These are phyloP conservation scores for Clamator glandarius DNA, from an alignment of 2,797 vertebrate genomes.

Conservation along the genomic window DNA sequence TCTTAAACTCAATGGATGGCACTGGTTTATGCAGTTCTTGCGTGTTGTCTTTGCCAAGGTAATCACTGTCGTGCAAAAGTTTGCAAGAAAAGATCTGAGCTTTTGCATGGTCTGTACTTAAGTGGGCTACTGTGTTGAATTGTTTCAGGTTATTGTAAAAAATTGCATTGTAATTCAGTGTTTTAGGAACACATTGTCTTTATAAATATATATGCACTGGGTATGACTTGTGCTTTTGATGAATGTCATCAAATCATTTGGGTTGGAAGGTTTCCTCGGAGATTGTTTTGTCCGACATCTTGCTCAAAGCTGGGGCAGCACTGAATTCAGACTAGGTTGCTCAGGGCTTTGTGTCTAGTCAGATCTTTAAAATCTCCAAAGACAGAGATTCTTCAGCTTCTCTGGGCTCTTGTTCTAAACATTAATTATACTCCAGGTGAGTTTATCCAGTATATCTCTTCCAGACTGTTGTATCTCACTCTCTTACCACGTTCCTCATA, in stretches of 20 bases:
- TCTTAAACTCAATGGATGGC: background rate
- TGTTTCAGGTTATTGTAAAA: background rate
- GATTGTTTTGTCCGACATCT: background rate
- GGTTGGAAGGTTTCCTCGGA: background rate
- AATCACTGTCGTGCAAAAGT: background rate
- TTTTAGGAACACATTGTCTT: background rate
- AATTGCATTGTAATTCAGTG: background rate
- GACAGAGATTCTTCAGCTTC: background rate
- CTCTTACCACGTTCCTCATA: background rate
- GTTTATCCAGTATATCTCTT: background rate
- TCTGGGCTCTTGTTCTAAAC: background rate
- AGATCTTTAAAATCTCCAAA: background rate
- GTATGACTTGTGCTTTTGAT: background rate
- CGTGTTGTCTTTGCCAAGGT: background rate
- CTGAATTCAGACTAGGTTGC: background rate
- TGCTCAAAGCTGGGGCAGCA: background rate
- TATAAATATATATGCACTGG: background rate
- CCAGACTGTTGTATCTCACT: background rate
- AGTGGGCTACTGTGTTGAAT: background rate
- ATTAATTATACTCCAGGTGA: background rate
- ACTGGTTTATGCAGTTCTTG: background rate
- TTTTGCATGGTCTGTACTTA: background rate
- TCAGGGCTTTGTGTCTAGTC: background rate
- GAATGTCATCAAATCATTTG: background rate
- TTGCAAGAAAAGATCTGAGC: background rate